Evolutionary conservation across 2,113 vertebrate species (phyloP).

Genomic region (Xiphophorus couchianus): DNA sequence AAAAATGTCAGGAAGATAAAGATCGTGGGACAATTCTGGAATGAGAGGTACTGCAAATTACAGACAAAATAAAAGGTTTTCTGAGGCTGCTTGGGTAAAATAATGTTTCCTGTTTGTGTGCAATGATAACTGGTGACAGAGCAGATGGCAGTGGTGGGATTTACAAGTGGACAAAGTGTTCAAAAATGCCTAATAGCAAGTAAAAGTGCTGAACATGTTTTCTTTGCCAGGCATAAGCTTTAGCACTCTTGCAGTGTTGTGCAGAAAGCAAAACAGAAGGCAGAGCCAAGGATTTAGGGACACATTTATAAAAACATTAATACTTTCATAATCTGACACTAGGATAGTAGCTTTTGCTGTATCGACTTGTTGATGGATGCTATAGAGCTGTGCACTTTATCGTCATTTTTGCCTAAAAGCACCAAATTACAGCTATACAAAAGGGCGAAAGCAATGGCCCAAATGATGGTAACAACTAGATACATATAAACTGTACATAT

Average conservation of each 20-base stretch:
- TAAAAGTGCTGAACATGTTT: slow-evolving; percentile 55
- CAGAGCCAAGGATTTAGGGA: slow-evolving; percentile 26
- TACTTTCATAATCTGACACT: slow-evolving; percentile 16
- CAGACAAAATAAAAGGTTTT: neutral
- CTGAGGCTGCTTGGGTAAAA: slow-evolving; percentile 21
- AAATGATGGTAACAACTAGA: neutral
- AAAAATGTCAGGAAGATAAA: slow-evolving; percentile 9
- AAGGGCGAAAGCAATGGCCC: neutral
- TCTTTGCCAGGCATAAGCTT: slow-evolving; percentile 37
- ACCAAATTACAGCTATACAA: neutral
- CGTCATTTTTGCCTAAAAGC: slow-evolving; percentile 1
- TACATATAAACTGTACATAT: neutral
- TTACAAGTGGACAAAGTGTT: slow-evolving; percentile 51
- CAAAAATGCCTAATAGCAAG: slow-evolving; percentile 43
- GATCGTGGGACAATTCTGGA: slow-evolving; percentile 7
- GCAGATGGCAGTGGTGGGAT: slow-evolving; percentile 61
- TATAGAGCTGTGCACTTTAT: neutral
- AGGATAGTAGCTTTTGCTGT: neutral
- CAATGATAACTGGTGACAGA: slow-evolving; percentile 47
- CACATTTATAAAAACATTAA: slow-evolving; percentile 23
- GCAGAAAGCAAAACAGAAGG: slow-evolving; percentile 26
- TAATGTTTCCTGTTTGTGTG: slow-evolving; percentile 20
- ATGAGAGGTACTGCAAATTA: slow-evolving; percentile 23
- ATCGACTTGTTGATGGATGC: slow-evolving; percentile 17
- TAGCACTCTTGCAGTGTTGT: slow-evolving; percentile 29